These are phyloP conservation scores for Rotaria sp. DNA, from an alignment of 2,888 invertebrate genomes.

Conservation along the genomic window DNA sequence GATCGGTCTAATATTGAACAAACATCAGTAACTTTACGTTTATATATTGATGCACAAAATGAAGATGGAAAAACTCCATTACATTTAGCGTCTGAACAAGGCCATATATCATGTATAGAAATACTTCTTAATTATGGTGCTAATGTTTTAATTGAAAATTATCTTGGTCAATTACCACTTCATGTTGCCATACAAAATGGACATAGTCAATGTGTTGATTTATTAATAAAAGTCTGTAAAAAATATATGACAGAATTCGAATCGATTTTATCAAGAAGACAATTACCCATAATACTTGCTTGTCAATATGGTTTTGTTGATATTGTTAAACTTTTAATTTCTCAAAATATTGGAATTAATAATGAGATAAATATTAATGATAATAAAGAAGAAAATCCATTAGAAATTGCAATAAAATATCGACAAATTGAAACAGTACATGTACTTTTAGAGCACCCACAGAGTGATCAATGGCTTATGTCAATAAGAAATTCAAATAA, in stretches of 20 bases:
- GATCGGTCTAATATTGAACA: background rate
- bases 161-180: background rate
- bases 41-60: background rate
- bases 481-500: background rate
- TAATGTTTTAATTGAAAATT: background rate
- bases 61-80: constrained; percentile 1
- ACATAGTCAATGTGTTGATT: background rate
- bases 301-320: constrained; percentile 14
- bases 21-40: background rate
- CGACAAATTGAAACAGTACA: background rate
- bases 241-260: background rate
- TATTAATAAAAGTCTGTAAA: background rate
- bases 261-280: background rate
- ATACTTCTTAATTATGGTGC: background rate
- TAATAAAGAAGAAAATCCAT: background rate
- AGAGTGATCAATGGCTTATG: background rate
- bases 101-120: background rate
- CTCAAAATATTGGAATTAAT: background rate
- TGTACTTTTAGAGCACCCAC: background rate
- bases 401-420: constrained; percentile 23
- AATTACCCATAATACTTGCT: background rate
- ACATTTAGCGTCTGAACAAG: background rate
- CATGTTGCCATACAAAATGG: background rate
- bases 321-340: background rate
- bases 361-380: background rate